Evolutionary conservation across 1,140 invertebrate species (phyloP).

Genomic region (Onthophagus taurus): DNA sequence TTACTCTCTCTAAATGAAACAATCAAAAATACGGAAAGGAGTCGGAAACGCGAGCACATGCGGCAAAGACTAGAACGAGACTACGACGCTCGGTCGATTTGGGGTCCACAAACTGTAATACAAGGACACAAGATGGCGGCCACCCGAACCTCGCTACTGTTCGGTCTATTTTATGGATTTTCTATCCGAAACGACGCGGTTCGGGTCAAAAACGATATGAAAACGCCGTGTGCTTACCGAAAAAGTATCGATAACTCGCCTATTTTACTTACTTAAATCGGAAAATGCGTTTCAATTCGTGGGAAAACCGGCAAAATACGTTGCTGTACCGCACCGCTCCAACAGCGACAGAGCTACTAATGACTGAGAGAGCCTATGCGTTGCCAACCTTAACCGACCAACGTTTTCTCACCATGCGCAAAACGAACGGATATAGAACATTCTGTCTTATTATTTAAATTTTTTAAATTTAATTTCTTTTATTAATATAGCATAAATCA

Average conservation of each 20-base stretch:
- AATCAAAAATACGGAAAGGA: conserved; percentile 6
- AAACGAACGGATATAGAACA: conserved; percentile 6
- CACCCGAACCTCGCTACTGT: background rate
- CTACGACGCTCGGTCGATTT: conserved; percentile 11
- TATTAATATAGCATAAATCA: too few relatives aligned
- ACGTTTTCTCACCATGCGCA: too few relatives aligned
- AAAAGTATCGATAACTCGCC: background rate
- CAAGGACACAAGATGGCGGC: conserved; percentile 13
- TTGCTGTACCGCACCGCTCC: conserved; percentile 1
- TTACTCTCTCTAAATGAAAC: conserved; percentile 7
- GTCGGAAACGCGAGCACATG: conserved; percentile 9
- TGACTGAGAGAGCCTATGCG: background rate
- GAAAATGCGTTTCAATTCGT: too few relatives aligned
- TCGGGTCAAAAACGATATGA: too few relatives aligned
- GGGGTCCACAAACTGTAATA: conserved; percentile 11
- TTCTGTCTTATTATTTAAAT: background rate
- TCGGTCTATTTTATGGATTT: conserved; percentile 1
- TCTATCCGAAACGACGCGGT: too few relatives aligned
- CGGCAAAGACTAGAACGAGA: conserved; percentile 11
- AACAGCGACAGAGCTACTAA: background rate
- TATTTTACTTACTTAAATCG: background rate
- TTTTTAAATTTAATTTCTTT: too few relatives aligned
- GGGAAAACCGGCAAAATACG: conserved; percentile 8
- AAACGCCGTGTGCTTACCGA: background rate
- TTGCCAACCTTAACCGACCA: conserved; percentile 11